Evolutionary conservation across 2,113 vertebrate genomes (phyloP).

Genomic region (Suncus etruscus): DNA sequence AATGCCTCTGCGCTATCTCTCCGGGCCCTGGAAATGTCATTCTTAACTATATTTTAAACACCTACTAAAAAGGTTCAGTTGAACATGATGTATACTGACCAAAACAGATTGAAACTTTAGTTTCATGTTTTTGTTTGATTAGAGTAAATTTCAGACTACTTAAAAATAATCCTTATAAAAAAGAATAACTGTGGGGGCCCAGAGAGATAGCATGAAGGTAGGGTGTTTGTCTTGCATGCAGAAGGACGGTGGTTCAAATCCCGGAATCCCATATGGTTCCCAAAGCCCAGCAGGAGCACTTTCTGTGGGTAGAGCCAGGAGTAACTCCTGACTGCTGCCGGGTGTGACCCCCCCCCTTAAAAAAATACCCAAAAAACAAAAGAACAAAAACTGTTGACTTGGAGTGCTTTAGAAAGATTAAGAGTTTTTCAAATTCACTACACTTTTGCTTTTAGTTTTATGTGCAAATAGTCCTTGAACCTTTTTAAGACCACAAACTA

Average conservation of each 20-base stretch:
- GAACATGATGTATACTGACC: constrained; percentile 45
- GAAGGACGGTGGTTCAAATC: too few species aligned
- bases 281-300: too few species aligned
- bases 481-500: constrained; percentile 58
- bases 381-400: background rate
- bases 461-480: constrained; percentile 39
- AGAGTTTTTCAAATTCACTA: constrained; percentile 50
- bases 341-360: too few species aligned
- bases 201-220: too few species aligned
- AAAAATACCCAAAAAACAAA: too few species aligned
- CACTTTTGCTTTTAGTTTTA: constrained; percentile 64
- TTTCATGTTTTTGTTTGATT: constrained; percentile 50
- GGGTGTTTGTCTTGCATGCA: too few species aligned
- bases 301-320: too few species aligned
- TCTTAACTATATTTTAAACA: constrained; percentile 44
- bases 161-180: constrained; percentile 22
- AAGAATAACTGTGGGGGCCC: background rate
- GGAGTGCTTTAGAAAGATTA: constrained; percentile 44
- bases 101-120: constrained; percentile 41
- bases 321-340: too few species aligned
- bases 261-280: too few species aligned
- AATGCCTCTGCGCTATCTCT: too few species aligned
- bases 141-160: constrained; percentile 27
- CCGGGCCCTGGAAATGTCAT: background rate
- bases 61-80: constrained; percentile 37